Evolutionary conservation across 2,888 invertebrate species (phyloP).

Genomic region (Cheilosia vernalis): DNA sequence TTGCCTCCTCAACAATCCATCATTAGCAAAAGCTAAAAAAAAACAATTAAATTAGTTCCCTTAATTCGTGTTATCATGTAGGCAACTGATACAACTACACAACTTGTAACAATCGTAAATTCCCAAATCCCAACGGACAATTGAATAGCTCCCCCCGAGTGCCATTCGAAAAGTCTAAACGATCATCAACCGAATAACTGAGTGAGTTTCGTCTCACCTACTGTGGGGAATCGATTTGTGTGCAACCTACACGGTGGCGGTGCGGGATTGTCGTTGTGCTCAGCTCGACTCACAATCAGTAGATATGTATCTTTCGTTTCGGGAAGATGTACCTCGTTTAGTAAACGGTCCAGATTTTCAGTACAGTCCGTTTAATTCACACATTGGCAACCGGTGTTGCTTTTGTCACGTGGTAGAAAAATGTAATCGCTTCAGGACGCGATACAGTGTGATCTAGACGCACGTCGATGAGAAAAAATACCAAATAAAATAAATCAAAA

Average conservation of each 20-base stretch:
- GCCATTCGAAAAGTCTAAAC: conserved; percentile 46
- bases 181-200: conserved; percentile 25
- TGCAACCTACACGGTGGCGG: neutral
- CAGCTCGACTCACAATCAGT: conserved; percentile 55
- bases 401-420: conserved; percentile 9
- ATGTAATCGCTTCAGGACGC: too few relatives aligned
- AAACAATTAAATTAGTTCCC: conserved; percentile 46
- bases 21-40: conserved; percentile 19
- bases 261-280: neutral
- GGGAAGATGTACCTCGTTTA: conserved; percentile 50
- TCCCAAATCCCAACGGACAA: conserved; percentile 24
- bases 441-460: too few relatives aligned
- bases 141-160: conserved; percentile 25
- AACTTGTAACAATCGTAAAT: conserved; percentile 42
- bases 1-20: neutral
- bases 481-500: neutral
- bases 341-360: conserved; percentile 2
- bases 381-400: neutral
- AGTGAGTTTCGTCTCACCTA: conserved; percentile 17
- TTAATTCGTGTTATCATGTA: conserved; percentile 23
- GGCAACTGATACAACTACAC: conserved; percentile 28
- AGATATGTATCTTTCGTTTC: conserved; percentile 53
- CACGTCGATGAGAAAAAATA: too few relatives aligned
- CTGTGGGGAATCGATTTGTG: conserved; percentile 54
- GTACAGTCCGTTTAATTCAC: neutral